A percentile compares a stretch with the other conserved stretches of the same genome.
Conservation (phyloP, 2,888 invertebrate genomes). For the Ectemnius lituratus region DNA sequence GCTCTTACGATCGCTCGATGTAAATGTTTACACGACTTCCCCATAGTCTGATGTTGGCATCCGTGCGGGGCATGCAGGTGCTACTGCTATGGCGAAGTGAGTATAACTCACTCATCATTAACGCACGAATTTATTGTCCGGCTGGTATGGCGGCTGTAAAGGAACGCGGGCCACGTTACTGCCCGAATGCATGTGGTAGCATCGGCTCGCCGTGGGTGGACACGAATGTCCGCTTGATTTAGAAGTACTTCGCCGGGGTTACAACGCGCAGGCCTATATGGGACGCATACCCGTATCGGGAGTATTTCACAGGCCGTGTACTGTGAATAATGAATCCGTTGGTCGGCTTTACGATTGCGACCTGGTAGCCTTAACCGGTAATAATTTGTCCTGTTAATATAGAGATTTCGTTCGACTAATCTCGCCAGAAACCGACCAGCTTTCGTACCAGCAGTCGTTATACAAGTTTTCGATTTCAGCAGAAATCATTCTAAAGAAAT, state of each 20-base stretch:
- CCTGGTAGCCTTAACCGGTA: conserved; percentile 26
- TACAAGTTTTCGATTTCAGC: background rate
- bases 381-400: conserved; percentile 24
- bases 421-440: background rate
- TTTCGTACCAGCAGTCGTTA: background rate
- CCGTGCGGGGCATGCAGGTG: conserved; percentile 33
- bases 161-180: conserved; percentile 28
- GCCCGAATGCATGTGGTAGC: conserved; percentile 8
- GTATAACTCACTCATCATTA: conserved; percentile 43
- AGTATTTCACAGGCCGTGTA: conserved; percentile 16
- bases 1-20: conserved; percentile 11
- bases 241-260: conserved; percentile 44
- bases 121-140: conserved; percentile 46
- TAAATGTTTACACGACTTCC: conserved; percentile 5
- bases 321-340: conserved; percentile 47
- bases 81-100: conserved; percentile 34
- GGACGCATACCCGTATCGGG: conserved; percentile 36
- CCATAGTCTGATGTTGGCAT: conserved; percentile 15
- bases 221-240: conserved; percentile 52
- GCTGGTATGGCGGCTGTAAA: conserved; percentile 18
- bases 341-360: conserved; percentile 19
- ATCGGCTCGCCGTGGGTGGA: conserved; percentile 47
- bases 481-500: too few relatives aligned
- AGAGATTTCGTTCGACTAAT: conserved; percentile 14
- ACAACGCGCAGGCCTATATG: conserved; percentile 40